phyloP scores from a whole-genome alignment of 2,113 vertebrate genomes.

The Neolamprologus ventralis region DNA sequence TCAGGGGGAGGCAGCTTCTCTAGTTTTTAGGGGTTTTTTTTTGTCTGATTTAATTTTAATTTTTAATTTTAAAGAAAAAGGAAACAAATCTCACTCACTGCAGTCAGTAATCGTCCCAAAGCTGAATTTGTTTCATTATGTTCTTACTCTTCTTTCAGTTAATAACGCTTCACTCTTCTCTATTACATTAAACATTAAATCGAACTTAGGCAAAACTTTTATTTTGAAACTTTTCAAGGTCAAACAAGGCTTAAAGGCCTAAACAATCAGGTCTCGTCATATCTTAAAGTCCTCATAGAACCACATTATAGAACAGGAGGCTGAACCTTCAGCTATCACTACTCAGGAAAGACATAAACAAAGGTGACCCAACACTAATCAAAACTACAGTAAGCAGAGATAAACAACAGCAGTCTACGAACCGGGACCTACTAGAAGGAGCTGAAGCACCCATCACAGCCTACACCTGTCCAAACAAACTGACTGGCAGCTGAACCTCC shows the following conservation, averaged over 20 bases:
- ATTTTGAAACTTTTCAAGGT: neutral
- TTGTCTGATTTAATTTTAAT: neutral
- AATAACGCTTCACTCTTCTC: neutral
- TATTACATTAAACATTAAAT: neutral
- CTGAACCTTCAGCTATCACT: neutral
- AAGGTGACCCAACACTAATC: neutral
- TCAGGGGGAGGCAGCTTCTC: neutral
- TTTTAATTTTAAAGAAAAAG: neutral
- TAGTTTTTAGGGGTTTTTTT: accelerated
- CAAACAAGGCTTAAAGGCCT: neutral
- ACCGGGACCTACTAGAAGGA: neutral
- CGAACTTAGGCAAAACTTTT: neutral
- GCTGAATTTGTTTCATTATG: neutral
- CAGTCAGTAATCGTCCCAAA: neutral
- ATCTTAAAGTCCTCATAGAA: neutral
- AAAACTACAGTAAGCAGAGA: neutral
- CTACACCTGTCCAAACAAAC: neutral
- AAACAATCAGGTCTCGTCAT: neutral
- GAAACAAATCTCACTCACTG: neutral
- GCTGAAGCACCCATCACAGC: neutral
- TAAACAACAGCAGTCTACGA: neutral
- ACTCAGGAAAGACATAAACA: neutral
- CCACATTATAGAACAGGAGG: neutral
- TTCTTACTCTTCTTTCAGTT: neutral
- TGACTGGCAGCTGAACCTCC: neutral